Evolutionary conservation across 2,888 invertebrate species (phyloP).

Genomic region (Sicus ferrugineus): DNA sequence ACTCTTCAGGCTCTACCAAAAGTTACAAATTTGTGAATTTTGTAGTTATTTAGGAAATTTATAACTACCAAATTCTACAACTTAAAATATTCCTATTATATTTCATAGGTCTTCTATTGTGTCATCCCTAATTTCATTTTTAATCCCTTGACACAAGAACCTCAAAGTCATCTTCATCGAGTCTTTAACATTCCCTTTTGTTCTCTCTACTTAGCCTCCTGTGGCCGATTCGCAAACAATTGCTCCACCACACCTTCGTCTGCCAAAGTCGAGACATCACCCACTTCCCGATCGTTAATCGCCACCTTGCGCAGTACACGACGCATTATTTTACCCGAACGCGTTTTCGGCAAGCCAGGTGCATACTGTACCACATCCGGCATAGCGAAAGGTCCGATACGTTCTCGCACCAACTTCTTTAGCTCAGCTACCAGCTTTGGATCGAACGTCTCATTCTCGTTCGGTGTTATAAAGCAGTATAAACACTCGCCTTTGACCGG

Average conservation of each 20-base stretch:
- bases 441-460: conserved; percentile 76
- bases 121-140: no score
- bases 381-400: conserved; percentile 95
- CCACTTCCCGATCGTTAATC: conserved; percentile 85
- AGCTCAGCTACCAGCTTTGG: conserved; percentile 75
- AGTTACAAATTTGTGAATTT: no score
- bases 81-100: neutral
- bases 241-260: conserved; percentile 88
- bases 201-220: conserved; percentile 55
- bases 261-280: conserved; percentile 93
- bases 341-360: conserved; percentile 92
- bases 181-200: neutral
- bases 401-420: conserved; percentile 81
- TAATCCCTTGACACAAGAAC: no score
- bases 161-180: no score
- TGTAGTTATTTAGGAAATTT: no score
- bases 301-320: conserved; percentile 94
- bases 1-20: no score
- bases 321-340: conserved; percentile 98
- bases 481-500: conserved; percentile 95
- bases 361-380: conserved; percentile 95
- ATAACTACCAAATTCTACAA: neutral
- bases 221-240: conserved; percentile 78
- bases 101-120: no score
- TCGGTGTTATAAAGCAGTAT: conserved; percentile 96